These are phyloP conservation scores for Lamellibrachia luymesi DNA, from an alignment of 1,140 invertebrate species.

Conservation along the genomic window DNA sequence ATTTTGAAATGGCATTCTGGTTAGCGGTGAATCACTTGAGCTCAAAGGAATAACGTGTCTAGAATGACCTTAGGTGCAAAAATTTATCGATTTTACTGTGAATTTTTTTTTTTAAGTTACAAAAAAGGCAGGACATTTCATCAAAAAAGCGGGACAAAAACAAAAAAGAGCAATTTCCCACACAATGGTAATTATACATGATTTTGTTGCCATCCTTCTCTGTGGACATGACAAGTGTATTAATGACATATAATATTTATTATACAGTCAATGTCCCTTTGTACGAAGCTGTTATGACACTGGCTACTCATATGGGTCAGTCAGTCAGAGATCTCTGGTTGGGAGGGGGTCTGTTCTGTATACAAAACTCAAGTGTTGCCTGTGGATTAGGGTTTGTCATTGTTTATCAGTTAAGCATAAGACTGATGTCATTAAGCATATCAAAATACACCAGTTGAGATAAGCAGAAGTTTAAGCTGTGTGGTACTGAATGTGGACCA, in stretches of 20 bases:
- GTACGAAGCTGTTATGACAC: neutral
- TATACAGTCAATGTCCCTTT: neutral
- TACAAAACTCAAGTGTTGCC: neutral
- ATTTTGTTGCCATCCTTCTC: neutral
- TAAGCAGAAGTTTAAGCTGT: conserved; percentile 1
- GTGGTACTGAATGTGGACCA: neutral
- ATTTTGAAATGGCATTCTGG: too few species aligned
- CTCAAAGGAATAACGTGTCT: too few species aligned
- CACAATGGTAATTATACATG: neutral
- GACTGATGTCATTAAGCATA: neutral
- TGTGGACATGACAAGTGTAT: neutral
- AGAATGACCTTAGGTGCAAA: too few species aligned
- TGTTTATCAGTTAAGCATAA: neutral
- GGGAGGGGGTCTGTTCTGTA: neutral
- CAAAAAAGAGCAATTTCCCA: too few species aligned
- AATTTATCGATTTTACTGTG: too few species aligned
- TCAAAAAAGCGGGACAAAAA: too few species aligned
- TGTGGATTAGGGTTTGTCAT: neutral
- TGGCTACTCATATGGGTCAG: neutral
- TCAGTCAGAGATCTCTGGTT: neutral
- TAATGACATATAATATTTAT: neutral
- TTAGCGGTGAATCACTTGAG: too few species aligned
- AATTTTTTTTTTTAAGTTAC: too few species aligned
- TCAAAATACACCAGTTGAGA: neutral
- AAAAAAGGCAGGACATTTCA: too few species aligned